Conservation (phyloP, 2,888 invertebrate genomes). For the Panopea generosa region DNA sequence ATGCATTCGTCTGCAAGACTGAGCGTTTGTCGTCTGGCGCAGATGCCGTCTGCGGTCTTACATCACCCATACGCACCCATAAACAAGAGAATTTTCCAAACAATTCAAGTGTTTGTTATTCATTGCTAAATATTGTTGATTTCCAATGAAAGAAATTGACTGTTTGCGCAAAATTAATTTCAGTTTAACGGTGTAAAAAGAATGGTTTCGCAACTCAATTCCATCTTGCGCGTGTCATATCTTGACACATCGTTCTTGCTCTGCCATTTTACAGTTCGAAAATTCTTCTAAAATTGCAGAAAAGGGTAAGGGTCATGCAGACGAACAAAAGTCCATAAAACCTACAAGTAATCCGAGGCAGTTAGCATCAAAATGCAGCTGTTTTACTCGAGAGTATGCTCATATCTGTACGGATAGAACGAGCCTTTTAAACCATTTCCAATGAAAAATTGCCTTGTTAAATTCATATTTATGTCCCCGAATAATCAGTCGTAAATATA, state of each 20-base stretch:
- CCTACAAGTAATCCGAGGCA: slow-evolving; percentile 46
- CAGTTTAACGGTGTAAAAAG: slow-evolving; percentile 61
- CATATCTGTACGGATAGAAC: slow-evolving; percentile 1
- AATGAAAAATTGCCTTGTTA: slow-evolving; percentile 35
- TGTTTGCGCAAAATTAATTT: slow-evolving; percentile 66
- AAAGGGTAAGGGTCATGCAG: slow-evolving; percentile 39
- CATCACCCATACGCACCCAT: slow-evolving; percentile 44
- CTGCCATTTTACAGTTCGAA: slow-evolving; percentile 50
- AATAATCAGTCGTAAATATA: slow-evolving; percentile 49
- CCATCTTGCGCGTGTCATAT: slow-evolving; percentile 56
- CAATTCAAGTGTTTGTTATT: slow-evolving; percentile 67
- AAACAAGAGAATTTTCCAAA: slow-evolving; percentile 55
- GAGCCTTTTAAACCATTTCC: slow-evolving; percentile 33
- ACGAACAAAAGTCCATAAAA: slow-evolving; percentile 62
- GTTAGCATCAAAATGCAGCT: slow-evolving; percentile 46
- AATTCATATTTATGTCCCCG: slow-evolving; percentile 41
- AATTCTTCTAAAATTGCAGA: slow-evolving; percentile 48
- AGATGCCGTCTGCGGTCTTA: slow-evolving; percentile 43
- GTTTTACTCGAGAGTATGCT: slow-evolving; percentile 36
- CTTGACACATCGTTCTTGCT: slow-evolving; percentile 33
- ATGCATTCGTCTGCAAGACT: slow-evolving; percentile 15
- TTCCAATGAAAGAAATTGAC: slow-evolving; percentile 65
- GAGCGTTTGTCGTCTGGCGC: slow-evolving; percentile 20
- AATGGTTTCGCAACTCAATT: slow-evolving; percentile 27
- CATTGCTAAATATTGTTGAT: slow-evolving; percentile 64